phyloP scores from a whole-genome alignment of 1,140 invertebrate species.

The Gryllus bimaculatus region DNA sequence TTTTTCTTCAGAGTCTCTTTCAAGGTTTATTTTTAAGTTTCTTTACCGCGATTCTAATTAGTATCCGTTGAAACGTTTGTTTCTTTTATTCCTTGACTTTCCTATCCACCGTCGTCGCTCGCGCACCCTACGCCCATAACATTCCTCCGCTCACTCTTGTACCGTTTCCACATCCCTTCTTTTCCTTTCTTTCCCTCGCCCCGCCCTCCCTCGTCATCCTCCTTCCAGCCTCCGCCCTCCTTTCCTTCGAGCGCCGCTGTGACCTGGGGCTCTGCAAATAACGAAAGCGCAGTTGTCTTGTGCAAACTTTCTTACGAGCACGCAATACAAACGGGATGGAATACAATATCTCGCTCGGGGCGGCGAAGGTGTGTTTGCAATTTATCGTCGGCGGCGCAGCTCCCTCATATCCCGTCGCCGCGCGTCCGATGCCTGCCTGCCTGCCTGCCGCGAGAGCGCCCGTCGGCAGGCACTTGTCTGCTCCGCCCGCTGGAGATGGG shows the following conservation, averaged over 20 bases:
- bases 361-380: constrained; percentile 2
- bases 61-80: too few species aligned
- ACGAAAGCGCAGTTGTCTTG: constrained; percentile 3
- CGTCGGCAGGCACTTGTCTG: too few species aligned
- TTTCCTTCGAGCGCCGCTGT: not conserved
- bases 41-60: too few species aligned
- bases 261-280: not conserved
- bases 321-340: not conserved
- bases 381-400: not conserved
- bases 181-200: not conserved
- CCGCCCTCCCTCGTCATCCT: not conserved
- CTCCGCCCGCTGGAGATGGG: too few species aligned
- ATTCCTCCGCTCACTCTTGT: not conserved
- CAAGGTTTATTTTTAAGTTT: too few species aligned
- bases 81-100: too few species aligned
- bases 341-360: not conserved
- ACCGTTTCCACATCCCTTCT: not conserved
- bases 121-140: too few species aligned
- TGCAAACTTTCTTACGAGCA: not conserved
- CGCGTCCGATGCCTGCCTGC: too few species aligned
- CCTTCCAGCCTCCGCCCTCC: not conserved
- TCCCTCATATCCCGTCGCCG: too few species aligned
- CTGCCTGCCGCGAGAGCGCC: too few species aligned
- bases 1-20: too few species aligned
- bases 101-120: too few species aligned